Conservation (phyloP, 2,888 invertebrate species). For the Leucoptera coffeella region DNA sequence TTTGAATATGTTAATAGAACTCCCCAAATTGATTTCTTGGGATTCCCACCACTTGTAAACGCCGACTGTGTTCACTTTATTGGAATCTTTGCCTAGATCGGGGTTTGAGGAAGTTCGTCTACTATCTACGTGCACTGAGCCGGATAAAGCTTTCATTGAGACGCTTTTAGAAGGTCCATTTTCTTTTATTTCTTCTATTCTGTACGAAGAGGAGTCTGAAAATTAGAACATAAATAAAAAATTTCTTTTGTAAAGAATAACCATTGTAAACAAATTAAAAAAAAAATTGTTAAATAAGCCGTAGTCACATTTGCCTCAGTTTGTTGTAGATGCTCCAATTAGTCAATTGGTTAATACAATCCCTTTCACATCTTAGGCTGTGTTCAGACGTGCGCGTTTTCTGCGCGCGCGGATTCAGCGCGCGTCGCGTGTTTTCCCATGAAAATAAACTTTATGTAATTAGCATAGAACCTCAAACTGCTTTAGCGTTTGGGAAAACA, state of each 20-base stretch:
- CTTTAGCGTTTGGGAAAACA: no score
- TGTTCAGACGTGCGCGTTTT: no score
- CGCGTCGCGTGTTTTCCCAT: no score
- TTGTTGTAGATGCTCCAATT: no score
- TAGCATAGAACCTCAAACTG: no score
- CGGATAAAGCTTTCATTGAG: slow-evolving; percentile 29
- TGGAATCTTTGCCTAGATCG: slow-evolving; percentile 22
- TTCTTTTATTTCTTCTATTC: slow-evolving; percentile 13
- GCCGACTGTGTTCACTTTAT: slow-evolving; percentile 18
- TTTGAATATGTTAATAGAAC: slow-evolving; percentile 56
- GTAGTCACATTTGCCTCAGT: no score
- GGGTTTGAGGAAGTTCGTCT: slow-evolving; percentile 36
- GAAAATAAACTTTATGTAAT: no score
- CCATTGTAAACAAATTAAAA: no score
- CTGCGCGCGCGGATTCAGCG: no score
- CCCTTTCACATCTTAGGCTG: no score
- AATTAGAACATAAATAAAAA: slow-evolving; percentile 14
- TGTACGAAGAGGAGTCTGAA: slow-evolving; percentile 14
- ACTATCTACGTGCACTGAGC: slow-evolving; percentile 17
- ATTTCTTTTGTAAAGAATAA: not conserved
- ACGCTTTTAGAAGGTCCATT: slow-evolving; percentile 22
- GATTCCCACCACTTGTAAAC: slow-evolving; percentile 53
- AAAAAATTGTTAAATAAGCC: no score
- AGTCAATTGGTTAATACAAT: no score
- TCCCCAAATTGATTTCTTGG: slow-evolving; percentile 53